Base-by-base conservation (phyloP, 35 echinoderm and acorn worm species). In the Lytechinus pictus region DNA sequence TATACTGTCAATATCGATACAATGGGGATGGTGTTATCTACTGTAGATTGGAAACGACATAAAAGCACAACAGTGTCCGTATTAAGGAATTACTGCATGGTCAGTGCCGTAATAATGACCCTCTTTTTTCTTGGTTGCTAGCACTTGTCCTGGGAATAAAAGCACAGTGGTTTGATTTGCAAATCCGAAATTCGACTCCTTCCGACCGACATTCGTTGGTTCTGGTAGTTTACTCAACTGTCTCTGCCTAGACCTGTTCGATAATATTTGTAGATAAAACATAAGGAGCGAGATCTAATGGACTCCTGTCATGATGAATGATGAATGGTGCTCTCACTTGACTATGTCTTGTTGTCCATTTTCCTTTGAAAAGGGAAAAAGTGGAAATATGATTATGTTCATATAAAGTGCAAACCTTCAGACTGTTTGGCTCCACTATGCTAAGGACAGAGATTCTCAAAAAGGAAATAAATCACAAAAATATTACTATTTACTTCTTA, bases 191-290 rank as follows among this genome's bases (percentile, higher is more conserved):
- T 79, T 79, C 66, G 21, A 79, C 66, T 79, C 66, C 66, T 79
- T 79, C 66, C 66, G 66, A 79, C 66, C 66, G 66, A 79, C 66
- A 79, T 79, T 79, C 66, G 66, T 79, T 24, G 66, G 66, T 79
- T 79, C 66, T 79, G 66, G 66, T 79, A 16, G 66, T 79, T 79
- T 79, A 79, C 66, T 24, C 66, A 79, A 79, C 66, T 79, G 66
- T 79, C 66, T 79, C 66, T 16, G 66, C 66, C 66, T 79, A 79
- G 66, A 79, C 66, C 66, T 14, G 66, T 79, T 79, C 66, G 66
- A 79, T 79, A 79, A 79, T 79, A 79, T 79, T 79, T 79, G 66
- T 79, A 79, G 66, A 79, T 79, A 79, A 79, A 24, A 79, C 66
- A 79, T 79, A 79, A 79, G 66, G 66, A 24, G 66, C 4, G 66